Evolutionary conservation across 2,888 invertebrate genomes (phyloP).

Genomic region (Carterocephalus palaemon): DNA sequence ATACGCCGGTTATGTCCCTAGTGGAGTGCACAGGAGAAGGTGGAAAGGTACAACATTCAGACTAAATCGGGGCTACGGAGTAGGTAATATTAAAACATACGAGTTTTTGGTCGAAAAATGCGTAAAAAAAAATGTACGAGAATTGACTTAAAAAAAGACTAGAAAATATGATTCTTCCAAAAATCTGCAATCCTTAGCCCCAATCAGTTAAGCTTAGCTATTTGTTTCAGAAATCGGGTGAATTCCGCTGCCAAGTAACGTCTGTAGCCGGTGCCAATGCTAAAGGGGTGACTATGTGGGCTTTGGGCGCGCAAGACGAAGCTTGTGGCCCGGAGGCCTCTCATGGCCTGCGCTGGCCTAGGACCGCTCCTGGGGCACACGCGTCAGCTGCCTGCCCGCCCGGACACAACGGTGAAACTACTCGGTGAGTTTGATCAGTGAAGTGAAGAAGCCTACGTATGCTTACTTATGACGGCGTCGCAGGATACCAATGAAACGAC

Average conservation of each 20-base stretch:
- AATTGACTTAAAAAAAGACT: too few relatives aligned
- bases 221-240: conserved; percentile 83
- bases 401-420: conserved; percentile 70
- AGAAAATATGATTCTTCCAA: too few relatives aligned
- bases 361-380: conserved; percentile 85
- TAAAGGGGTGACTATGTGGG: conserved; percentile 82
- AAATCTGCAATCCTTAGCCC: neutral
- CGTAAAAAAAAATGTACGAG: too few relatives aligned
- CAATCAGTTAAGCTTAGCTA: conserved; percentile 78
- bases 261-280: conserved; percentile 71
- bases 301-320: conserved; percentile 77
- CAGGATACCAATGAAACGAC: too few relatives aligned
- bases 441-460: too few relatives aligned
- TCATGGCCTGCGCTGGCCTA: conserved; percentile 76
- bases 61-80: too few relatives aligned
- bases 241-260: conserved; percentile 86
- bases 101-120: too few relatives aligned
- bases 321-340: conserved; percentile 77
- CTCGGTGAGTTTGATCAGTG: conserved; percentile 51
- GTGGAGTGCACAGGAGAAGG: too few relatives aligned
- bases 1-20: too few relatives aligned
- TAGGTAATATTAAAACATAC: too few relatives aligned
- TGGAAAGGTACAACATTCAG: too few relatives aligned
- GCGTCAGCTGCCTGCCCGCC: conserved; percentile 75
- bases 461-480: too few relatives aligned